A percentile compares a stretch with the other conserved stretches of the same genome.
phyloP scores from a whole-genome alignment of 2,797 vertebrate genomes.

The Manis javanica region DNA sequence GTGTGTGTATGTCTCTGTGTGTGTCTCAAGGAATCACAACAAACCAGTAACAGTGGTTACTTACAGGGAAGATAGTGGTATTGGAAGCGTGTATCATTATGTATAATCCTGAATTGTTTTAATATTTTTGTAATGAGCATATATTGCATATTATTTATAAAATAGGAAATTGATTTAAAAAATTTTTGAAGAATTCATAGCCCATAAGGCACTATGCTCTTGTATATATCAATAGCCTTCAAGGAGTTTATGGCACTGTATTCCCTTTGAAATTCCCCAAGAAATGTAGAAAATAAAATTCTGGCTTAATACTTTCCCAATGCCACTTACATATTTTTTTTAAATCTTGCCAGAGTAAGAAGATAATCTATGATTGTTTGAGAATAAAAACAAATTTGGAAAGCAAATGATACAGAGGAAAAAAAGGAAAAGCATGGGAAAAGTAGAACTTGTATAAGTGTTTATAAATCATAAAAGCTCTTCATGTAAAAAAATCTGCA shows the following conservation, averaged over 20 bases:
- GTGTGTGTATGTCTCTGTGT: not conserved
- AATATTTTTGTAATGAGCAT: not conserved
- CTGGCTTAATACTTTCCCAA: not conserved
- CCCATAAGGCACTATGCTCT: not conserved
- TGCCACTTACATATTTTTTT: not conserved
- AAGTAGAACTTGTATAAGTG: not conserved
- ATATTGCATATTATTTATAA: not conserved
- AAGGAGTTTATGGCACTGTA: not conserved
- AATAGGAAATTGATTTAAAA: not conserved
- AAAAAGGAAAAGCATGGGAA: conserved; percentile 20
- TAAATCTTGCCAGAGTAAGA: conserved; percentile 19
- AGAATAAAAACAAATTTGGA: conserved; percentile 5
- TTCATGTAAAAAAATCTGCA: not conserved
- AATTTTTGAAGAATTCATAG: not conserved
- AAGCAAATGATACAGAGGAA: not conserved
- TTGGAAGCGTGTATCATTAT: not conserved
- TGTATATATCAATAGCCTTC: not conserved
- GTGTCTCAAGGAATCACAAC: not conserved
- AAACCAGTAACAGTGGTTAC: not conserved
- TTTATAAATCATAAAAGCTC: not conserved
- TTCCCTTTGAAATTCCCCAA: not conserved
- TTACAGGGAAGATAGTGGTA: not conserved
- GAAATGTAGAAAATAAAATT: conserved; percentile 24
- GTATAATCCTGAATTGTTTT: not conserved
- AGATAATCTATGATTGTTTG: not conserved